Conservation (phyloP, 1,140 invertebrate genomes). For the Cherax destructor region DNA sequence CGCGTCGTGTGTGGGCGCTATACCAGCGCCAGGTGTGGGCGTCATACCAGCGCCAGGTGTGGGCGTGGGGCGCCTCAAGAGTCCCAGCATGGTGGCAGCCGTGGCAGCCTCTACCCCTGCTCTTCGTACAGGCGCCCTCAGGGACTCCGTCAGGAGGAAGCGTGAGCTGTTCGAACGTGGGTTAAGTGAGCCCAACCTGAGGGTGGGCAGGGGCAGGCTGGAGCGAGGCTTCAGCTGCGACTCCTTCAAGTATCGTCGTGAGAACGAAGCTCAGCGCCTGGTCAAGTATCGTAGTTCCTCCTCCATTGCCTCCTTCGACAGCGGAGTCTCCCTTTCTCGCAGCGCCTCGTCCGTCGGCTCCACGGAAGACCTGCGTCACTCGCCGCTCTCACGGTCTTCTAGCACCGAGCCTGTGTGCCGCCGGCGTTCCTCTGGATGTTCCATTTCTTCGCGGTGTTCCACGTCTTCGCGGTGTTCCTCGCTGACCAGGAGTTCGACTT, state of each 20-base stretch:
- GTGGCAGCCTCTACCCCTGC: conserved; percentile 44
- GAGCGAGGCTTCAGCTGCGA: conserved; percentile 61
- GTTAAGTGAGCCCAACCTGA: conserved; percentile 59
- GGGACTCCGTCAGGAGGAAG: conserved; percentile 51
- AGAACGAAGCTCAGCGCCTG: conserved; percentile 66
- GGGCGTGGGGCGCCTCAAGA: conserved; percentile 47
- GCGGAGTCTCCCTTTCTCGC: conserved; percentile 59
- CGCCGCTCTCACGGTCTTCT: conserved; percentile 39
- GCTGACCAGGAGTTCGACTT: conserved; percentile 33
- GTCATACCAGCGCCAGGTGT: conserved; percentile 2
- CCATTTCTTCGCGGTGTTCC: neutral
- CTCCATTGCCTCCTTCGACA: conserved; percentile 66
- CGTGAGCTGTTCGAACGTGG: conserved; percentile 66
- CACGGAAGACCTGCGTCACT: conserved; percentile 56
- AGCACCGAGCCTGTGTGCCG: conserved; percentile 53
- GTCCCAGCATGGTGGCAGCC: conserved; percentile 69
- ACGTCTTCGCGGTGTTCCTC: conserved; percentile 24
- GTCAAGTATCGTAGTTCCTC: conserved; percentile 66
- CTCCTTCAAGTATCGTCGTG: conserved; percentile 56
- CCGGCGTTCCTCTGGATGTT: conserved; percentile 40
- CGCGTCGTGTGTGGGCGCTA: no score
- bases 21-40: conserved; percentile 4
- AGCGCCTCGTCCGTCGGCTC: conserved; percentile 54
- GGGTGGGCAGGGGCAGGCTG: neutral
- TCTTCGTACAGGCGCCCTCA: conserved; percentile 21